A percentile compares a stretch with the other conserved stretches of the same genome.
Evolutionary conservation across 2,888 invertebrate species (phyloP).

Genomic region (Cephus pygmeus): DNA sequence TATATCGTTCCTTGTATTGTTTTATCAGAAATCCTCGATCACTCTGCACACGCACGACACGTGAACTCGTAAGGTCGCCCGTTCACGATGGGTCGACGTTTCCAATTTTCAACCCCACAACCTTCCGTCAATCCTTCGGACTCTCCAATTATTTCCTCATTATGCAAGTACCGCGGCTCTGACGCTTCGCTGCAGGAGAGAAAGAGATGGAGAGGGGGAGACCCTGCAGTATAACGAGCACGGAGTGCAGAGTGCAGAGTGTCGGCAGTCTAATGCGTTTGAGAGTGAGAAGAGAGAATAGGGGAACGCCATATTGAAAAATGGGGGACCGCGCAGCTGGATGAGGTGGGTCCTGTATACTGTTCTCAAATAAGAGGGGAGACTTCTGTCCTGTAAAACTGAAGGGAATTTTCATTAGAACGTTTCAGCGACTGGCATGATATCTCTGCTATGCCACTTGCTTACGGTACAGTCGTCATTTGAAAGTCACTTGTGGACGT

Average conservation of each 20-base stretch:
- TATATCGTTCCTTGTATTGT: background rate
- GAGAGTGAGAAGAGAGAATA: background rate
- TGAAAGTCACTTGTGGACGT: background rate
- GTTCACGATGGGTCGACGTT: background rate
- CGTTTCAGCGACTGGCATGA: background rate
- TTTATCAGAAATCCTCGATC: background rate
- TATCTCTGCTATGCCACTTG: background rate
- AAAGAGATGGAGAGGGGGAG: background rate
- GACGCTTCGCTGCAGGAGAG: background rate
- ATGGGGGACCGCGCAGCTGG: conserved; percentile 1
- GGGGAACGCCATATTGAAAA: conserved; percentile 3
- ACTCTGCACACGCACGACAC: background rate
- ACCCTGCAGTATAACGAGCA: background rate
- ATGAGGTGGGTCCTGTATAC: background rate
- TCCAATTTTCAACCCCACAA: conserved; percentile 5
- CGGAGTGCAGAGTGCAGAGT: conserved; percentile 4
- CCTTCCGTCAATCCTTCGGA: conserved; percentile 13
- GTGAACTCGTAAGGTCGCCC: background rate
- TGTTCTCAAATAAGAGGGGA: conserved; percentile 1
- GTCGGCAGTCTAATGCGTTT: background rate
- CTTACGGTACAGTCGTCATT: background rate
- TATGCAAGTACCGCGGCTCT: conserved; percentile 13
- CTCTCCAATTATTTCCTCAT: conserved; percentile 23
- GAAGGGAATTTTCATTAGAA: conserved; percentile 2
- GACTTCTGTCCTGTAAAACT: background rate